Base-by-base conservation (phyloP, 1,140 invertebrate genomes). In the Microplitis mediator region DNA sequence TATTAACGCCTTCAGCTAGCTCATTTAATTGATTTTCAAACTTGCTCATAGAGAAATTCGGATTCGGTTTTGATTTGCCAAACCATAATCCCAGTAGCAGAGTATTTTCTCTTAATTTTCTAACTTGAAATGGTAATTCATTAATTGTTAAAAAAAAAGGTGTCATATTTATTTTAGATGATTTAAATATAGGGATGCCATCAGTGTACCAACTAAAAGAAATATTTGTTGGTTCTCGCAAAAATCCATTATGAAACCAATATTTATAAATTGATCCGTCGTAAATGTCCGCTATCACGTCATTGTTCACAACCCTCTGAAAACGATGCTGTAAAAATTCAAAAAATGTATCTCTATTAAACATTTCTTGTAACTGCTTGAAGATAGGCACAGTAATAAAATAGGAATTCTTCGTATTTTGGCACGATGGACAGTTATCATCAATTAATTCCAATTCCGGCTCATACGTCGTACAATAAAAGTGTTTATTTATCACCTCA, bases 281-380 rank as follows among this genome's bases (percentile, higher is more conserved):
- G 31, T 69, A 69, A 45, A 73, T 39, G 45, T 74, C 72, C 11
- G 50, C 39, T 2, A 65, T 60, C 14, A n/a, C 36, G 13, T 23
- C 3, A 8, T 56, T 4, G 16, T 62, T 31, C 23, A 14, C 13
- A 16, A 4, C 16, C 9, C 74, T 60, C 13, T 45, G 58, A 67
- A 71, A 73, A 58, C 74, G 67, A 23, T 66, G 62, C 45, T 73
- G 71, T 16, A 76, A 61, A 0, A 16, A 4, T 34, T 73, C 39
- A 32, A 68, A 73, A 71, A 76, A 76, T 54, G 70, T 54, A 14
- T 68, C 14, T 63, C 74, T 8, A 16, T 50, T 62, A 31, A 60
- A 76, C 63, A 76, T 73, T 63, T 73, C 64, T 64, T 73, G 73
- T 11, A 73, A 58, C 56, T 76, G 71, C 4, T 64, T 45, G 3